Evolutionary conservation across 2,797 vertebrate species (phyloP).

Genomic region (Acrocephalus scirpaceus): DNA sequence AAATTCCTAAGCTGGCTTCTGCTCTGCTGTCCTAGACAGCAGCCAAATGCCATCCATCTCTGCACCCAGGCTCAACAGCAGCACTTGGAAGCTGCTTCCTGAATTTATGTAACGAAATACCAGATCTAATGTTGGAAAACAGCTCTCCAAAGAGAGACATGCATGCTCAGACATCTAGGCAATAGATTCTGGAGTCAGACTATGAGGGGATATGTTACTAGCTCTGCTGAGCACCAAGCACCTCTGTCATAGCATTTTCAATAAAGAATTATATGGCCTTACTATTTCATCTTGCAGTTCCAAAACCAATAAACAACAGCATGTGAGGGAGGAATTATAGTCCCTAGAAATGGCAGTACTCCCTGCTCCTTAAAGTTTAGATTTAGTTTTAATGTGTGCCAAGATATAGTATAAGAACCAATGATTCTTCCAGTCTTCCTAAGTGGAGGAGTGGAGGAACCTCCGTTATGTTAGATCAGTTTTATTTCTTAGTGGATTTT

Average conservation of each 20-base stretch:
- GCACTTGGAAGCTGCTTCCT: neutral
- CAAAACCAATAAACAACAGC: neutral
- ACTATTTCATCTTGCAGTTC: neutral
- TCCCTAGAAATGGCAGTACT: neutral
- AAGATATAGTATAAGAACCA: neutral
- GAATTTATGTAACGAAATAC: neutral
- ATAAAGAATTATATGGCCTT: neutral
- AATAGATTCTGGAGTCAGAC: neutral
- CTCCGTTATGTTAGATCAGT: neutral
- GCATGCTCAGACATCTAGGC: neutral
- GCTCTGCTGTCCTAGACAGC: neutral
- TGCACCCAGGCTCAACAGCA: fast-evolving
- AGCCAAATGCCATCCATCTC: neutral
- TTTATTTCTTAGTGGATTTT: neutral
- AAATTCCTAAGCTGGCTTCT: neutral
- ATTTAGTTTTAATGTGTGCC: neutral
- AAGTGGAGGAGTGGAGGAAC: neutral
- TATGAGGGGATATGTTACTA: neutral
- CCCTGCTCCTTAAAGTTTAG: neutral
- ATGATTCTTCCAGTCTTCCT: neutral
- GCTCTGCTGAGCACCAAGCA: neutral
- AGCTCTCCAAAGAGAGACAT: neutral
- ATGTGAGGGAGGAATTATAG: neutral
- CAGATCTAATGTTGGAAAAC: neutral
- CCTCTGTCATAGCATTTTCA: neutral